Percentiles rank a stretch among this genome's conserved stretches.
Evolutionary conservation across 2,888 invertebrate species (phyloP).

Genomic region (Gryllus longicercus): DNA sequence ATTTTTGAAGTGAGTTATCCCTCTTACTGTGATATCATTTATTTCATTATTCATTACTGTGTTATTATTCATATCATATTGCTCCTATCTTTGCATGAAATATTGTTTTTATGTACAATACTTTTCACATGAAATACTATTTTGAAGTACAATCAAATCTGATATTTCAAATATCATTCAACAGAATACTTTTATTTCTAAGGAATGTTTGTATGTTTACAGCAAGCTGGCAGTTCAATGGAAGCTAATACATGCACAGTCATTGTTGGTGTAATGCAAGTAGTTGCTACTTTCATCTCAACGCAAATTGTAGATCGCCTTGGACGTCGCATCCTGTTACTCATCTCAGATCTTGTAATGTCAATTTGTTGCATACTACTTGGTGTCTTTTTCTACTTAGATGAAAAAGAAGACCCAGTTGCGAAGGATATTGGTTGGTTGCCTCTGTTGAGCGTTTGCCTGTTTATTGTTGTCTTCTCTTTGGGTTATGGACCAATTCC

Average conservation of each 20-base stretch:
- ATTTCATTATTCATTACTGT: too few relatives aligned
- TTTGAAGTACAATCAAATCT: too few relatives aligned
- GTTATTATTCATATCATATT: too few relatives aligned
- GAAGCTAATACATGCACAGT: slow-evolving; percentile 64
- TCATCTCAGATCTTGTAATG: slow-evolving; percentile 71
- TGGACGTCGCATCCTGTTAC: slow-evolving; percentile 72
- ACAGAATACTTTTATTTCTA: too few relatives aligned
- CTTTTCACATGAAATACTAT: too few relatives aligned
- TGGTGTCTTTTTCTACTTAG: slow-evolving; percentile 64
- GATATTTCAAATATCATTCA: too few relatives aligned
- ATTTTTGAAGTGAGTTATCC: slow-evolving; percentile 60
- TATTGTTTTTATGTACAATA: too few relatives aligned
- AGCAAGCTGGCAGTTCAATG: slow-evolving; percentile 58
- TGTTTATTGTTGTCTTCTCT: slow-evolving; percentile 78
- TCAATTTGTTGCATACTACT: slow-evolving; percentile 65
- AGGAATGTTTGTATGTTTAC: slow-evolving; percentile 26
- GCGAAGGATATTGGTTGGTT: slow-evolving; percentile 61
- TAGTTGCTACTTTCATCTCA: slow-evolving; percentile 69
- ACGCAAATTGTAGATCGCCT: slow-evolving; percentile 75
- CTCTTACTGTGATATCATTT: too few relatives aligned
- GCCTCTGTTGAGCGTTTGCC: slow-evolving; percentile 67
- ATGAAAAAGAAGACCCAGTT: slow-evolving; percentile 34
- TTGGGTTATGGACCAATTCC: slow-evolving; percentile 85
- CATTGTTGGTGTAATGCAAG: slow-evolving; percentile 78
- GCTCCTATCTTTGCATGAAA: too few relatives aligned